A percentile compares a stretch with the other conserved stretches of the same genome.
phyloP scores from a whole-genome alignment of 2,113 vertebrate genomes.

The Phalacrocorax brasilianus region DNA sequence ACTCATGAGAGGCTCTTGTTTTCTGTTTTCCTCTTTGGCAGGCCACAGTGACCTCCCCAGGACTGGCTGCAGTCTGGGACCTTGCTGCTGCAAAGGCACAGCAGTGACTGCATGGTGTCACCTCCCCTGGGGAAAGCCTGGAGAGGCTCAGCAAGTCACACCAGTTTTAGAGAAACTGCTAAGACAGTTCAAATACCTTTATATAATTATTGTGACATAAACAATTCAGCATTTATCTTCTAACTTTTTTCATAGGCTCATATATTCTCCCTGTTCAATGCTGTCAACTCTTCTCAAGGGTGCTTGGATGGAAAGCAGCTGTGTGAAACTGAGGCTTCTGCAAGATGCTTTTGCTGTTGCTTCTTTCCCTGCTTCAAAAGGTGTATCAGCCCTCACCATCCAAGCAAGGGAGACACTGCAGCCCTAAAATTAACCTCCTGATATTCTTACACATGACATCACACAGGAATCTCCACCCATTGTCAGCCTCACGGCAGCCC shows the following conservation, averaged over 20 bases:
- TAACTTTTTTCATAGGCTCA: not conserved
- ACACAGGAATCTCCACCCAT: not conserved
- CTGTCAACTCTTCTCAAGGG: not conserved
- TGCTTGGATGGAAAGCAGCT: not conserved
- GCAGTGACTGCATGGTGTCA: not conserved
- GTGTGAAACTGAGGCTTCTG: not conserved
- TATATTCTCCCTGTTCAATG: not conserved
- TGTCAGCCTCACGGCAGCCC: not conserved
- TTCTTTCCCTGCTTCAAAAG: not conserved
- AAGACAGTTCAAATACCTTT: not conserved
- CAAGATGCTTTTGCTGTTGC: not conserved
- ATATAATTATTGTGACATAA: not conserved
- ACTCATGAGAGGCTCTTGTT: not conserved
- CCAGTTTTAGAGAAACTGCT: not conserved
- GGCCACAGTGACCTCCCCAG: not conserved
- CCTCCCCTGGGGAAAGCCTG: not conserved
- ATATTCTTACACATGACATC: not conserved
- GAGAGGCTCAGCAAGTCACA: not conserved
- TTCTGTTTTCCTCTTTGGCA: not conserved
- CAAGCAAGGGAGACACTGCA: not conserved
- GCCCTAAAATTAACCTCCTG: not conserved
- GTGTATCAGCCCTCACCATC: not conserved
- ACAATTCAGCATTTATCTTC: not conserved
- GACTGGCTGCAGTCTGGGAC: fast-evolving
- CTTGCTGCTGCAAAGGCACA: not conserved